Evolutionary conservation across 2,113 vertebrate genomes (phyloP), one percentile per base, ranked within the genome.

Genomic region (Pitta sordida): DNA sequence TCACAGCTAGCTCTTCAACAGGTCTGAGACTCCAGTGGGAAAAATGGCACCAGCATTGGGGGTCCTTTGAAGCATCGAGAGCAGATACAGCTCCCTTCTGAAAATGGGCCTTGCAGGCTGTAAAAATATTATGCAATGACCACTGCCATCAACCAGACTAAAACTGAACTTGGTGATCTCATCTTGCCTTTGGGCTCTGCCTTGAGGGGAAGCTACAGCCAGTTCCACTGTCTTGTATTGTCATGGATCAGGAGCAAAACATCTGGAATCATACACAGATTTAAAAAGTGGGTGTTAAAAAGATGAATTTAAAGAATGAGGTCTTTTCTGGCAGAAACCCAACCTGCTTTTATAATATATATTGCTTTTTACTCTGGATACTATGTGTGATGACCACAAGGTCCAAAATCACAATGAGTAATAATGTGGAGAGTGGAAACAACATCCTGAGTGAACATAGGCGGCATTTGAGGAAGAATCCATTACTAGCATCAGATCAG

Each of bases 261-360:
- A 71, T 32, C 73, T 84, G 67, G 73, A 86, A 43, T 41, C 39
- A 34, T 15, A 39, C 9, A 77, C 3, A 49, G 13, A 24, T 51
- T n/a, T 60, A 37, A 70, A 67, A 55, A 8, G 2, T 16, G 4
- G 6, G 5, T 62, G 20, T 87, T 77, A 58, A 77, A 90, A 92
- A 58, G 17, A 70, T 5, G 6, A 56, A 1, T 21, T 20, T 83
- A 69, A 87, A 56, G 46, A 89, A 64, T 2, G 0, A 83, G 13
- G 7, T 64, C 11, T 77, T 89, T 55, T 29, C 36, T 68, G 68
- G 30, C 15, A 85, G 74, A 75, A 87, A 10, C 17, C 3, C 9
- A 51, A 8, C 9, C 2, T 0, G 0, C 5, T 70, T 37, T 67
- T 67, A 62, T 4, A 5, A 26, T 24, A 8, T 5, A 26, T 24